Evolutionary conservation across 1,140 invertebrate genomes (phyloP).

Genomic region (Scaptomyza montana): DNA sequence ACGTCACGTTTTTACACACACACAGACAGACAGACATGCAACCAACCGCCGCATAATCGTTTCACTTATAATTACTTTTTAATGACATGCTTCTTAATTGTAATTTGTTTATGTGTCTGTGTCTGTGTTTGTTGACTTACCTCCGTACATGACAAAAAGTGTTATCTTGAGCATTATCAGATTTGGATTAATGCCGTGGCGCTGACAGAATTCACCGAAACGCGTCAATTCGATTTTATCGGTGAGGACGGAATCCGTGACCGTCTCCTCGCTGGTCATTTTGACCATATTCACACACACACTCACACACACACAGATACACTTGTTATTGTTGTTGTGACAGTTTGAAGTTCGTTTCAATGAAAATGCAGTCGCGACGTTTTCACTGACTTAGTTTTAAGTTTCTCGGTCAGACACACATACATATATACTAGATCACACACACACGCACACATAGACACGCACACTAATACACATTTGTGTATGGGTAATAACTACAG

Average conservation of each 20-base stretch:
- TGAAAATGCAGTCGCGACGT: constrained; percentile 45
- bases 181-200: constrained; percentile 87
- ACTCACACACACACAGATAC: constrained; percentile 13
- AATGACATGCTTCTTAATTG: constrained; percentile 2
- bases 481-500: neutral
- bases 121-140: constrained; percentile 82
- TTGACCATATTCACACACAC: constrained; percentile 51
- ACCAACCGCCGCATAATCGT: too few species aligned
- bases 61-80: too few species aligned
- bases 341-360: constrained; percentile 78
- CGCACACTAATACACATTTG: constrained; percentile 21
- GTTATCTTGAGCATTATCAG: constrained; percentile 91
- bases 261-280: constrained; percentile 76
- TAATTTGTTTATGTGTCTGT: constrained; percentile 58
- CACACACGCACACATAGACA: constrained; percentile 34
- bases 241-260: constrained; percentile 55
- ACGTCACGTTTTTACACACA: constrained; percentile 17
- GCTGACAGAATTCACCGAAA: constrained; percentile 77
- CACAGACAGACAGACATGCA: too few species aligned
- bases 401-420: constrained; percentile 77
- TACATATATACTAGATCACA: too few species aligned
- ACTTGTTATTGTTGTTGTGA: constrained; percentile 26
- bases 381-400: constrained; percentile 52
- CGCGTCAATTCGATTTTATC: constrained; percentile 73
- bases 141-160: constrained; percentile 91